A percentile compares a stretch with the other conserved stretches of the same genome.
Conservation (phyloP, 2,888 invertebrate genomes). For the Pycnomerus fuliginosus region DNA sequence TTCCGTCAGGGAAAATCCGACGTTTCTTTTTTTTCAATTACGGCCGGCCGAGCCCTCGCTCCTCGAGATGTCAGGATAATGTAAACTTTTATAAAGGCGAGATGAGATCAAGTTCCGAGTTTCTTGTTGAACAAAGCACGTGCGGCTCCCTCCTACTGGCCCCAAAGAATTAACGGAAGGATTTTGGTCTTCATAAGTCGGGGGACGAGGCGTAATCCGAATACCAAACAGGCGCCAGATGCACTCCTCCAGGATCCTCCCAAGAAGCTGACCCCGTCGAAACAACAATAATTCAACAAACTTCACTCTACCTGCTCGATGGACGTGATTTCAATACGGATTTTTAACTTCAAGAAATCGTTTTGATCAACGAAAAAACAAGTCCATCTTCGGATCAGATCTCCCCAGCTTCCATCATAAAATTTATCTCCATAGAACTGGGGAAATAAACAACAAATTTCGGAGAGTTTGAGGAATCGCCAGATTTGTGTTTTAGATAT, state of each 20-base stretch:
- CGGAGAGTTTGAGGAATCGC: conserved; percentile 39
- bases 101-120: conserved; percentile 26
- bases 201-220: conserved; percentile 38
- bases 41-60: not conserved
- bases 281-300: no score
- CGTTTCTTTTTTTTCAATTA: conserved; percentile 4
- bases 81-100: conserved; percentile 25
- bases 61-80: conserved; percentile 14
- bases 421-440: no score
- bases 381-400: no score
- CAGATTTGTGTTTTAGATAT: conserved; percentile 40
- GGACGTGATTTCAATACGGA: no score
- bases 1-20: not conserved
- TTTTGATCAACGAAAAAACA: no score
- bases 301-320: no score
- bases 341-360: no score
- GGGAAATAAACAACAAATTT: no score
- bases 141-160: conserved; percentile 26
- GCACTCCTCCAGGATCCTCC: conserved; percentile 20
- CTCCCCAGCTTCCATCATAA: no score
- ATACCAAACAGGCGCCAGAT: conserved; percentile 43
- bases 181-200: conserved; percentile 38
- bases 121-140: conserved; percentile 29
- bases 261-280: no score
- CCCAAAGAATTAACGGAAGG: conserved; percentile 38